Percentiles rank a stretch among this genome's conserved stretches.
phyloP scores from a whole-genome alignment of 2,113 vertebrate species.

The Mesocricetus auratus region DNA sequence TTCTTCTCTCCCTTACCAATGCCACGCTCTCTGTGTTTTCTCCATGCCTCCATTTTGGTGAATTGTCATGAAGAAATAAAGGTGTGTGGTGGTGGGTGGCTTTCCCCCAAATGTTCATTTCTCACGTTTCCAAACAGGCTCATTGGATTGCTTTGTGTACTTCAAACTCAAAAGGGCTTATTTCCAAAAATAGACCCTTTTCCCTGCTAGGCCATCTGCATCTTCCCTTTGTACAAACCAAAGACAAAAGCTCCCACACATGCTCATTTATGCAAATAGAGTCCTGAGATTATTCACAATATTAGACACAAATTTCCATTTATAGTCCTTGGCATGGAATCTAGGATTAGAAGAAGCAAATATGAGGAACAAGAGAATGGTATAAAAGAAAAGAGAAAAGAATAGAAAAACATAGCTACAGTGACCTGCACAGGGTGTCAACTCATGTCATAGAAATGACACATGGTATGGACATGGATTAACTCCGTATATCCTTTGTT shows the following conservation, averaged over 20 bases:
- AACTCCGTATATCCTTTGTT: not conserved
- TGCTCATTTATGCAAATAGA: conserved; percentile 39
- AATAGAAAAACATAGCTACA: not conserved
- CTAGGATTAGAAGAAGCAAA: not conserved
- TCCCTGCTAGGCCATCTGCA: not conserved
- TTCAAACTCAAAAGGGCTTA: not conserved
- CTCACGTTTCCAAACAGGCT: not conserved
- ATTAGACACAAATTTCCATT: conserved; percentile 47
- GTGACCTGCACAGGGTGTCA: rapidly evolving
- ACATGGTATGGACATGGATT: not conserved
- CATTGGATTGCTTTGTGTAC: not conserved
- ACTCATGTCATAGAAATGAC: not conserved
- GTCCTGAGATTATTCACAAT: conserved; percentile 16
- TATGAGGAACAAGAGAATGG: not conserved
- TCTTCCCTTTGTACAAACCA: not conserved
- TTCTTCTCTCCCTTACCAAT: not conserved
- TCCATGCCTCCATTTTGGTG: not conserved
- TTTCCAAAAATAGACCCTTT: conserved; percentile 1
- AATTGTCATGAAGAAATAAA: not conserved
- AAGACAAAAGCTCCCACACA: conserved; percentile 30
- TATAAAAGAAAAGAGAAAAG: not conserved
- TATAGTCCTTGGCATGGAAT: conserved; percentile 16
- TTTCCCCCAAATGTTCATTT: not conserved
- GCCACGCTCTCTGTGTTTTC: not conserved
- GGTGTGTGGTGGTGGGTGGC: not conserved